Evolutionary conservation across 2,113 vertebrate genomes (phyloP).

Genomic region (Phasianus colchicus): DNA sequence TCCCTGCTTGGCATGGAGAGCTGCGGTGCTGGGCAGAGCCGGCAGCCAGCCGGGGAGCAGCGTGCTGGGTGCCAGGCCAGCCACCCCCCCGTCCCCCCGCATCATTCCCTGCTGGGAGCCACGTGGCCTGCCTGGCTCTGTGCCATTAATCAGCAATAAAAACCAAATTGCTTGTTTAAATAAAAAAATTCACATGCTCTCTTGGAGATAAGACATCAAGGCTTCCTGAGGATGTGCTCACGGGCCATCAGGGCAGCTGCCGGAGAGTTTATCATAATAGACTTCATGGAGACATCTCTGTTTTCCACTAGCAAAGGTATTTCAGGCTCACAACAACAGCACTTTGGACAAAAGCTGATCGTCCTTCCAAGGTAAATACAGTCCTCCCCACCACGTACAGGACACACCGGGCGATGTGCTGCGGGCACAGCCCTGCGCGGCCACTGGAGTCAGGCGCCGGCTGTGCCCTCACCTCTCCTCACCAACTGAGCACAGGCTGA

Average conservation of each 20-base stretch:
- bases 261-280: conserved; percentile 72
- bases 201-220: conserved; percentile 69
- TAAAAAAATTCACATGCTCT: not conserved
- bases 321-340: conserved; percentile 77
- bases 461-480: not conserved
- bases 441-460: fast-evolving
- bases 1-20: not conserved
- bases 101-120: not conserved
- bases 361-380: conserved; percentile 79
- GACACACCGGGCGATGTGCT: fast-evolving
- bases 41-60: not conserved
- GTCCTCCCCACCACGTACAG: not conserved
- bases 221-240: conserved; percentile 79
- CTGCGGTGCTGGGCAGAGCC: not conserved
- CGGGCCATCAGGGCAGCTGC: conserved; percentile 47
- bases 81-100: not conserved
- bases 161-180: not conserved
- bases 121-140: not conserved
- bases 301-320: conserved; percentile 81
- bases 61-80: too few relatives aligned
- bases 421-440: not conserved
- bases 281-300: conserved; percentile 72
- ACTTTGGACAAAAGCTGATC: conserved; percentile 73
- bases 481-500: fast-evolving
- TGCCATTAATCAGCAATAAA: not conserved